phyloP scores from a whole-genome alignment of 1,140 invertebrate genomes.

The Drosophila punjabiensis region DNA sequence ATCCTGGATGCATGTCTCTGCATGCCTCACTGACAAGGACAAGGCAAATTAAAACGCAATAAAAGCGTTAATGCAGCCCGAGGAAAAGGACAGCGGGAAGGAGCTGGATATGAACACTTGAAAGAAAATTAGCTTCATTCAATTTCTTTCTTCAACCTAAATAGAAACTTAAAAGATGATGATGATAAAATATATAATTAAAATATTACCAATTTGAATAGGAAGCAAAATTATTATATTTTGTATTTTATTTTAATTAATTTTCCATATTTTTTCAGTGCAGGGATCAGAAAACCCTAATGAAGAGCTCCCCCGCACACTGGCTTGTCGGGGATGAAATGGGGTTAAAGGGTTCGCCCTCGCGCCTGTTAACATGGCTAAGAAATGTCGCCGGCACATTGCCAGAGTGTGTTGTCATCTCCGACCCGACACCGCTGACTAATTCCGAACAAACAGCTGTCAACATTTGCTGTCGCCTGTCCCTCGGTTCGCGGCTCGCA shows the following conservation, averaged over 20 bases:
- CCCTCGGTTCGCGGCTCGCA: constrained; percentile 34
- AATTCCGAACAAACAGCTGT: constrained; percentile 75
- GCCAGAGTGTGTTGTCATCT: constrained; percentile 71
- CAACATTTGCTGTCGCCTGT: constrained; percentile 67
- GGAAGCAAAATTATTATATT: no score
- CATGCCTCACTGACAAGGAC: constrained; percentile 76
- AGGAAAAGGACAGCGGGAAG: not conserved
- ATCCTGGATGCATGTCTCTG: constrained; percentile 75
- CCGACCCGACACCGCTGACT: constrained; percentile 75
- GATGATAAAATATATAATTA: no score
- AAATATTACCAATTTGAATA: no score
- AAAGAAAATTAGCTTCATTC: constrained; percentile 26
- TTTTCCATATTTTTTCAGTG: not conserved
- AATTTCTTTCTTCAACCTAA: not conserved
- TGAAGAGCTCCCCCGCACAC: constrained; percentile 54
- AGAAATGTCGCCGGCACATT: constrained; percentile 64
- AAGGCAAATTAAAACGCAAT: constrained; percentile 82
- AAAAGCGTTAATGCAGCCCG: constrained; percentile 71
- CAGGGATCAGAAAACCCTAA: constrained; percentile 41
- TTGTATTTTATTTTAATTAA: no score
- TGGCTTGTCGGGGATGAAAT: constrained; percentile 8
- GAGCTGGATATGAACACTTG: not conserved
- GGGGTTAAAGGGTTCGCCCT: constrained; percentile 64
- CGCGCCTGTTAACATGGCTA: constrained; percentile 71
- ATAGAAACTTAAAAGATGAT: not conserved